These are phyloP conservation scores for Trichechus manatus DNA, from an alignment of 2,113 vertebrate genomes.

Conservation along the genomic window DNA sequence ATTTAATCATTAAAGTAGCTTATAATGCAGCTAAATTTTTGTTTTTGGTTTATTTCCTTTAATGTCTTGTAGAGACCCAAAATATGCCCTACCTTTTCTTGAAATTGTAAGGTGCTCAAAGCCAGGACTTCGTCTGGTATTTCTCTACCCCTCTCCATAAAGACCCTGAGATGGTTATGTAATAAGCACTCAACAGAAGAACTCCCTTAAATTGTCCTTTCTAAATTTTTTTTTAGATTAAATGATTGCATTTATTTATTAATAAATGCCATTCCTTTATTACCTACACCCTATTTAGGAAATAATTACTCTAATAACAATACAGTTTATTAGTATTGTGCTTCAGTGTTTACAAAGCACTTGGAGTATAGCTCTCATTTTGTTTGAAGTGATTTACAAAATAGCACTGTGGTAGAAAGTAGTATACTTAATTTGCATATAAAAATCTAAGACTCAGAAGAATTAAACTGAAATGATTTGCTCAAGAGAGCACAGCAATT, in stretches of 20 bases:
- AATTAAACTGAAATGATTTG: conserved; percentile 63
- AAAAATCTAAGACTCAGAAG: neutral
- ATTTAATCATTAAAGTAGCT: neutral
- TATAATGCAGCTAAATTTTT: neutral
- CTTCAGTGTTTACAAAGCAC: conserved; percentile 7
- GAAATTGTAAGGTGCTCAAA: neutral
- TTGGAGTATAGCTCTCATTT: neutral
- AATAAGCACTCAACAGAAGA: neutral
- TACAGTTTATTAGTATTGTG: neutral
- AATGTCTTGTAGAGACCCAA: neutral
- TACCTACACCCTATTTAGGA: neutral
- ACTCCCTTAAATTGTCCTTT: conserved; percentile 2
- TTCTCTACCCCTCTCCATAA: neutral
- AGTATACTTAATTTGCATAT: neutral
- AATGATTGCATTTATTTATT: conserved; percentile 12
- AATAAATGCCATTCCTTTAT: neutral
- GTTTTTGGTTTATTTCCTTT: neutral
- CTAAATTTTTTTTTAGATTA: conserved; percentile 29
- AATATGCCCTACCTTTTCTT: neutral
- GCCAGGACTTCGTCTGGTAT: neutral
- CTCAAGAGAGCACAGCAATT: neutral
- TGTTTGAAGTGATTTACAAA: conserved; percentile 37
- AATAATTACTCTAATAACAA: neutral
- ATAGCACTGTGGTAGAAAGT: neutral
- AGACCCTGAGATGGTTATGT: neutral